These are phyloP conservation scores for Argopecten irradians DNA, from an alignment of 1,140 invertebrate species.

Conservation along the genomic window DNA sequence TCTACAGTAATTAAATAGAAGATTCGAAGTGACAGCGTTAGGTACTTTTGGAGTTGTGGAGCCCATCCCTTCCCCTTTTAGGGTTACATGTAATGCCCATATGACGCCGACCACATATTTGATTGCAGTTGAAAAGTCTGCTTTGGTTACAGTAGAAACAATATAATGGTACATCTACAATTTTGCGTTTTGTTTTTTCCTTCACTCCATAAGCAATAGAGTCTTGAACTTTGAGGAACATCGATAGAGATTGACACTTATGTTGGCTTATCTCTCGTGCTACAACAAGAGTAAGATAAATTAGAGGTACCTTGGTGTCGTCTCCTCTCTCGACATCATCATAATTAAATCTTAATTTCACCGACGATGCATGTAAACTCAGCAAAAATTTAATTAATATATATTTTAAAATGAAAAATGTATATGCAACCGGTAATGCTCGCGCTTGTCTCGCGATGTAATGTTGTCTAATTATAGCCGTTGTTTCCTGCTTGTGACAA, in stretches of 20 bases:
- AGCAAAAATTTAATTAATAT: neutral
- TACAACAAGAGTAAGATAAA: neutral
- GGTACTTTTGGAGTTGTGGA: too few relatives aligned
- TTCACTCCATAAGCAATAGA: too few relatives aligned
- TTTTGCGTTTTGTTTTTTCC: too few relatives aligned
- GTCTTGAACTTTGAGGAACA: neutral
- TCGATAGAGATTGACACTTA: neutral
- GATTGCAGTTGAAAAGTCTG: too few relatives aligned
- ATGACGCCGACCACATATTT: too few relatives aligned
- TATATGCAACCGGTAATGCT: neutral
- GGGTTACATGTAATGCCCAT: too few relatives aligned
- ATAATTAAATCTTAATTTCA: neutral
- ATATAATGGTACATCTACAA: too few relatives aligned
- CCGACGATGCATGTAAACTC: neutral
- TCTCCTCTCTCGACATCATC: neutral
- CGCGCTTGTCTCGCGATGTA: neutral
- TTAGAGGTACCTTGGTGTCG: neutral
- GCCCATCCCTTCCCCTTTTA: too few relatives aligned
- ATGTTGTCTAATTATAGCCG: neutral
- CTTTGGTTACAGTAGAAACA: too few relatives aligned
- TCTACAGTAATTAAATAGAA: too few relatives aligned
- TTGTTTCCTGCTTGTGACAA: neutral
- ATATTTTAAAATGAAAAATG: slow-evolving; percentile 6
- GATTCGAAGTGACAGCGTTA: too few relatives aligned
- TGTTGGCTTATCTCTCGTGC: neutral